These are phyloP conservation scores for Microctenopoma steveboyesi DNA, from an alignment of 2,797 vertebrate genomes.

Conservation along the genomic window DNA sequence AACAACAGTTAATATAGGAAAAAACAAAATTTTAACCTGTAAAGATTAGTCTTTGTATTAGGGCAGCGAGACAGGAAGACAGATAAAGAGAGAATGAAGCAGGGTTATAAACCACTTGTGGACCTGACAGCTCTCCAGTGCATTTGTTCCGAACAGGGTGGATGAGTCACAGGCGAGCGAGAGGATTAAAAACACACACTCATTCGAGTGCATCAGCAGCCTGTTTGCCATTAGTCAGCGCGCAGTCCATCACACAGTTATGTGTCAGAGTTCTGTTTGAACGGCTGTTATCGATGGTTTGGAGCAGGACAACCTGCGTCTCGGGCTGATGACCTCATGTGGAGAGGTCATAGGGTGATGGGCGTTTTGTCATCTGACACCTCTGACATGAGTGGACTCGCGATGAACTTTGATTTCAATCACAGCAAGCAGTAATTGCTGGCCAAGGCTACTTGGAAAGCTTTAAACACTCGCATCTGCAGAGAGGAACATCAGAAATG, in stretches of 20 bases:
- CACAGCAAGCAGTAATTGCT: neutral
- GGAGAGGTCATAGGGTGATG: conserved; percentile 31
- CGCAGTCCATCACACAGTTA: conserved; percentile 34
- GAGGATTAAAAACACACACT: conserved; percentile 18
- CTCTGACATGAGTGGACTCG: conserved; percentile 16
- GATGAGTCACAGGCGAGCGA: conserved; percentile 55
- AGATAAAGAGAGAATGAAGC: neutral
- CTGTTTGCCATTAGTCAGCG: conserved; percentile 63
- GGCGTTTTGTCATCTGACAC: conserved; percentile 45
- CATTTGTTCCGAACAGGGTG: conserved; percentile 29
- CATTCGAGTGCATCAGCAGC: conserved; percentile 34
- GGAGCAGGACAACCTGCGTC: conserved; percentile 26
- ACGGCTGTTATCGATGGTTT: conserved; percentile 34
- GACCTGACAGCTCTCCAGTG: conserved; percentile 18
- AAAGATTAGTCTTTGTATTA: neutral
- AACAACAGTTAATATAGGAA: conserved; percentile 4
- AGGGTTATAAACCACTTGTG: conserved; percentile 1
- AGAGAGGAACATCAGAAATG: neutral
- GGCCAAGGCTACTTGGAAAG: neutral
- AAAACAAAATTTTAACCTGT: neutral
- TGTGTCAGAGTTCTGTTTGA: conserved; percentile 56
- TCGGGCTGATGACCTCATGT: conserved; percentile 25
- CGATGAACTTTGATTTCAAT: conserved; percentile 40
- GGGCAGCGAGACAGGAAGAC: neutral
- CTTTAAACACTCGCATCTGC: too few species aligned